phyloP scores from a whole-genome alignment of 2,888 invertebrate species.

The Pachymerium ferrugineum region DNA sequence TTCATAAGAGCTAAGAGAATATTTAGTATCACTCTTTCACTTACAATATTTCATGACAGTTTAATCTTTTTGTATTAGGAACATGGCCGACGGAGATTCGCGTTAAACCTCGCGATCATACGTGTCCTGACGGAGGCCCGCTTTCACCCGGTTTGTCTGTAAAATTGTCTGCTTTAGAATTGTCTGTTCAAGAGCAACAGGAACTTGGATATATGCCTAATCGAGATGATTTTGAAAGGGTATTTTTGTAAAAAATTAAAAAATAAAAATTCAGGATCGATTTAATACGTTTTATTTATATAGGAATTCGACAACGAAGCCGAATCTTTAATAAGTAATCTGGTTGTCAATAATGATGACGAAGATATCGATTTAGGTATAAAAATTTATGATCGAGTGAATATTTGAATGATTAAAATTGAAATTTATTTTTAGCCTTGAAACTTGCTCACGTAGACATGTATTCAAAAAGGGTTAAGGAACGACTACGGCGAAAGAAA shows the following conservation, averaged over 20 bases:
- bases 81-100: constrained; percentile 42
- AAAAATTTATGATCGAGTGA: constrained; percentile 40
- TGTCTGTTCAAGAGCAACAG: constrained; percentile 75
- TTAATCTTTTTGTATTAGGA: constrained; percentile 38
- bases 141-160: constrained; percentile 67
- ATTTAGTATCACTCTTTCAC: no score
- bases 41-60: not conserved
- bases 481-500: constrained; percentile 80
- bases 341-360: constrained; percentile 77
- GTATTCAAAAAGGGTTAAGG: constrained; percentile 74
- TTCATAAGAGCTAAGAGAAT: no score
- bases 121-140: constrained; percentile 52
- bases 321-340: constrained; percentile 78
- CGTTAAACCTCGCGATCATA: constrained; percentile 45
- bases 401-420: not conserved
- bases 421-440: constrained; percentile 55
- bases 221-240: constrained; percentile 91
- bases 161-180: constrained; percentile 71
- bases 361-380: constrained; percentile 79
- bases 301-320: constrained; percentile 89
- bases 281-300: constrained; percentile 17
- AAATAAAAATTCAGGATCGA: not conserved
- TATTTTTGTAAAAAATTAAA: constrained; percentile 46
- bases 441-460: constrained; percentile 90
- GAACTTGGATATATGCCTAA: constrained; percentile 91